Percentiles rank a stretch among this genome's conserved stretches.
Conservation (phyloP, 2,888 invertebrate genomes). For the Drosophila hamatofila region DNA sequence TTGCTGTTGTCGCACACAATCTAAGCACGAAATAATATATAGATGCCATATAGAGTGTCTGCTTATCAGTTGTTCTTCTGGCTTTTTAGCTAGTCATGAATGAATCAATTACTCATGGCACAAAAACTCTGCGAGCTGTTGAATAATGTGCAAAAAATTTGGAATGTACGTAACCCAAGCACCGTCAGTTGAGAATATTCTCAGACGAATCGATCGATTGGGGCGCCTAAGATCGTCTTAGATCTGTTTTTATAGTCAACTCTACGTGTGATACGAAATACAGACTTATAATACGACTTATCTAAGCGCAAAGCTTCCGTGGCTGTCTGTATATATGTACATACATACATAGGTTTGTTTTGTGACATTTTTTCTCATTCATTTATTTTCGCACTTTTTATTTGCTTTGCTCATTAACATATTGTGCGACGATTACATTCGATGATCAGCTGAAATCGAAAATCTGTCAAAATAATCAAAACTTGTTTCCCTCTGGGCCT, state of each 20-base stretch:
- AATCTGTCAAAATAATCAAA: constrained; percentile 16
- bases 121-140: constrained; percentile 25
- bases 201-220: constrained; percentile 52
- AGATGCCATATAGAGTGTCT: background rate
- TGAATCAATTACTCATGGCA: constrained; percentile 62
- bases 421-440: constrained; percentile 43
- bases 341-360: background rate
- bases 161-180: constrained; percentile 54
- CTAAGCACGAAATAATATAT: constrained; percentile 5
- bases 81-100: constrained; percentile 42
- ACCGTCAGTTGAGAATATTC: constrained; percentile 25
- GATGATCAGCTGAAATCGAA: constrained; percentile 15
- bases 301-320: constrained; percentile 27
- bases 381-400: constrained; percentile 63
- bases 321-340: background rate
- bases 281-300: constrained; percentile 2
- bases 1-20: constrained; percentile 7
- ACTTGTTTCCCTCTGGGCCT: constrained; percentile 43
- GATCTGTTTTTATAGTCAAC: constrained; percentile 36
- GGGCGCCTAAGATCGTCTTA: constrained; percentile 43
- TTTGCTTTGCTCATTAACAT: constrained; percentile 53
- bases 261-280: constrained; percentile 37
- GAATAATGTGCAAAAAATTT: constrained; percentile 54
- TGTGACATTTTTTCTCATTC: constrained; percentile 21
- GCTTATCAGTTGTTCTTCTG: constrained; percentile 49